Evolutionary conservation across 1,140 invertebrate genomes (phyloP).

Genomic region (Leptinotarsa lineolata): DNA sequence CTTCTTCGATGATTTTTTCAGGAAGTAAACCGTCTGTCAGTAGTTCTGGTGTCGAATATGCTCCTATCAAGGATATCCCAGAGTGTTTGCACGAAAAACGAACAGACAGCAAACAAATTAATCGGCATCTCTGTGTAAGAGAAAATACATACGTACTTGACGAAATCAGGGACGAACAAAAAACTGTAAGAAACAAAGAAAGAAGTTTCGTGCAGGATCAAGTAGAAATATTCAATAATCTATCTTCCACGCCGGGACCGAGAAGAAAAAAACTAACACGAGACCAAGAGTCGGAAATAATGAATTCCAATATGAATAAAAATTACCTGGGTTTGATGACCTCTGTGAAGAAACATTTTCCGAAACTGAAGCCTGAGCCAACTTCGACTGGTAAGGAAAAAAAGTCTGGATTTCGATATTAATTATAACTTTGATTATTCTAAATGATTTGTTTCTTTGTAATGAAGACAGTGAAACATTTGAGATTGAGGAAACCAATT

Average conservation of each 20-base stretch:
- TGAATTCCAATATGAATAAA: conserved; percentile 9
- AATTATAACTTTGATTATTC: too few relatives aligned
- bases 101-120: neutral
- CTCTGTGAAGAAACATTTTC: conserved; percentile 27
- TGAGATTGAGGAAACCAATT: too few relatives aligned
- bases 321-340: conserved; percentile 34
- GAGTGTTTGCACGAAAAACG: conserved; percentile 16
- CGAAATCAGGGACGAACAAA: neutral
- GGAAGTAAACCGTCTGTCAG: neutral
- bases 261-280: conserved; percentile 14
- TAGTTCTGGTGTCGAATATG: conserved; percentile 1
- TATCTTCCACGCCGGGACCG: neutral
- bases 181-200: conserved; percentile 22
- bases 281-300: conserved; percentile 2
- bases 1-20: too few relatives aligned
- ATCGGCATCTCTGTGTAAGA: neutral
- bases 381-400: neutral
- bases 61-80: conserved; percentile 16
- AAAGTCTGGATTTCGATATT: neutral
- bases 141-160: conserved; percentile 12
- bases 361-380: neutral
- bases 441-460: too few relatives aligned
- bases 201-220: conserved; percentile 37
- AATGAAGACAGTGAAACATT: too few relatives aligned
- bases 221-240: conserved; percentile 38